Conservation (phyloP, 2,797 vertebrate species). For the Halcyon badia region DNA sequence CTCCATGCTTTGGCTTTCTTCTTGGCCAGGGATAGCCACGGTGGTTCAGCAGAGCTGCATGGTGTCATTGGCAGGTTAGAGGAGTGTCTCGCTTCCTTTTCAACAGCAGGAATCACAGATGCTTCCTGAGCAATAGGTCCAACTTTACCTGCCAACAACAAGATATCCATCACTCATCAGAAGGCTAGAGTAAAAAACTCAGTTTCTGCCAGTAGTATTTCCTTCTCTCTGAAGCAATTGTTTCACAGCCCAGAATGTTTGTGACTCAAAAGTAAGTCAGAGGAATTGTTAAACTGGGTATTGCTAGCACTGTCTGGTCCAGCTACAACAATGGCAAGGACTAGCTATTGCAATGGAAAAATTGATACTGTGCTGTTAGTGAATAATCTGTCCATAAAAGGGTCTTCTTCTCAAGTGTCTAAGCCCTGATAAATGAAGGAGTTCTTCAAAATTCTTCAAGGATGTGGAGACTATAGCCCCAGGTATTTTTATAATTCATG, state of each 20-base stretch:
- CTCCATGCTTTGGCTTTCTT: conserved; percentile 97
- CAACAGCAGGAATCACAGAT: conserved; percentile 55
- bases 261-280: not conserved
- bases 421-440: not conserved
- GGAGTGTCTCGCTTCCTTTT: conserved; percentile 75
- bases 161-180: conserved; percentile 19
- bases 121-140: conserved; percentile 73
- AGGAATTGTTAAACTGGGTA: not conserved
- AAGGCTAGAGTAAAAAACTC: not conserved
- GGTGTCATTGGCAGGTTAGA: conserved; percentile 63
- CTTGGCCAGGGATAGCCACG: conserved; percentile 94
- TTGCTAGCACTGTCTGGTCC: not conserved
- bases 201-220: not conserved
- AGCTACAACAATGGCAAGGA: not conserved
- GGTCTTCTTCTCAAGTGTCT: not conserved
- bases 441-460: not conserved
- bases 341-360: not conserved
- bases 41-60: conserved; percentile 84
- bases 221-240: not conserved
- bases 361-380: not conserved
- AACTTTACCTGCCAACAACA: conserved; percentile 69
- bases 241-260: not conserved
- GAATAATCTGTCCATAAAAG: not conserved
- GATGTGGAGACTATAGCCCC: not conserved
- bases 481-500: not conserved